Base-by-base conservation (phyloP, 2,888 invertebrate species). In the Yponomeuta sedellus region DNA sequence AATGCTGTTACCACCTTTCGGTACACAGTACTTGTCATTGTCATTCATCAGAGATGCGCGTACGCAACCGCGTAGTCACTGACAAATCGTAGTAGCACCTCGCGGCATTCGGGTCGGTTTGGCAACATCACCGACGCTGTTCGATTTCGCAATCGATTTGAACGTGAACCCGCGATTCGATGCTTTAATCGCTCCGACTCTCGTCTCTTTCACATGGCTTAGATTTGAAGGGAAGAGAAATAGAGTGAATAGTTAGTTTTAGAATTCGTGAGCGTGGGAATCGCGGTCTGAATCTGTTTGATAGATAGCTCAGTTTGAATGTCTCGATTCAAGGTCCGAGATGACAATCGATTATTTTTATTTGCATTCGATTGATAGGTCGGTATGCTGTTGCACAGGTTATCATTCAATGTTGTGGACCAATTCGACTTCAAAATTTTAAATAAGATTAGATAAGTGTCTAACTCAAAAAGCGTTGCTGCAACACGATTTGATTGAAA, bases 231-330 rank as follows among this genome's bases (percentile, higher is more conserved):
- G 44, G 16, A 16, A 52, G 16, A 52, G 44, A 52, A 52, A 5
- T 1, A 52, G 12, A 52, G 44, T 2, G 1, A 52, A 52, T 52
- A 52, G 44, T 52, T 52, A 52, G 16, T 16, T 16, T 12, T 52
- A 52, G 6, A 34, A 1, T 34, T 34, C 6, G 34, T 34, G 34
- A 34, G 8, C 10, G 44, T 52, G 16, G 16, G 44, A 52, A 52
- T 80, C 79, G 74, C 71, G 77, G 80, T 79, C 77, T 67, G 77
- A 71, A 79, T 80, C 76, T 75, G 76, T 78, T 77, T 76, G 76
- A 76, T 72, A 72, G 73, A 73, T 62, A 25, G 62, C 40, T 63
- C 44, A 20, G 71, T 72, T 73, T 12, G 20, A 71, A 72, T 73
- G 72, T 73, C 68, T 52, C 66, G 66, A 34, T 61, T 74, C 80